Base-by-base conservation (phyloP, 2,888 invertebrate species). In the Chrysolina haemoptera region DNA sequence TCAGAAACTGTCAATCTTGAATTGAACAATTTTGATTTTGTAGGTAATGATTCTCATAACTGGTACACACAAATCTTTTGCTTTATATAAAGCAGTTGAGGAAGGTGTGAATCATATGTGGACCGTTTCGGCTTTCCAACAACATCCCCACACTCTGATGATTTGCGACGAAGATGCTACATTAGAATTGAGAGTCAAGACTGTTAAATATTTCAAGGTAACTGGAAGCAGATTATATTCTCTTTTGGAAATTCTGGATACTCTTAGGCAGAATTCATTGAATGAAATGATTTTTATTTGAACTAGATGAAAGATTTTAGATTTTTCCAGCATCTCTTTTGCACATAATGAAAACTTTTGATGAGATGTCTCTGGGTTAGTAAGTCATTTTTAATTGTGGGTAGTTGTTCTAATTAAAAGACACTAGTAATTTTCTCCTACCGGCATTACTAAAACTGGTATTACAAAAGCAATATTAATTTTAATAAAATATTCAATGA, bases 51-150 rank as follows among this genome's bases (percentile, higher is more conserved):
- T 99, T 85, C 90, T 99, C 71, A 98, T 99, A 76, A 99, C 98
- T 35, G 99, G 99, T 46, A 94, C 94, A 64, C 97, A 98, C 89
- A 99, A 99, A 89, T 93, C 99, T 12, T 95, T 98, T 86, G 99
- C 99, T 70, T 91, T 99, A 76, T 96, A 98, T 86, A 98, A 98
- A 89, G 98, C 99, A 11, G 96, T 99, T 83, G 99, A 99, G 89
- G 97, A 98, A 88, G 99, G 99, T 71, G 94, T 99, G 12, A 98
- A 97, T 90, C 99, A 99, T 89, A 99, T 99, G 99, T 99, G 99
- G 98, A 99, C 99, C 0, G 98, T 99, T 55, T 98, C 98, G 62
- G 98, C 98, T 67, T 98, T 99, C 90, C 99, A 98, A 88, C 96
- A 97, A 88, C 99, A 99, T 89, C 93, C 95, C 64, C 93, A 94